Evolutionary conservation across 2,113 vertebrate genomes (phyloP).

Genomic region (Rattus norvegicus): GRCr8 NC_086039.1:18279001-18279500

Average conservation of each 20-base stretch:
- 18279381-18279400: neutral
- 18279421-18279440: slow-evolving; percentile 1
- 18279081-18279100: neutral
- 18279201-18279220: slow-evolving; percentile 9
- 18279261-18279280: slow-evolving; percentile 27
- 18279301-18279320: neutral
- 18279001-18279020: neutral
- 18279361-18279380: slow-evolving; percentile 29
- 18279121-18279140: neutral
- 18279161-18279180: neutral
- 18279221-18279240: slow-evolving; percentile 37
- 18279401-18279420: neutral
- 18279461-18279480: slow-evolving; percentile 17
- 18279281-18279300: slow-evolving; percentile 7
- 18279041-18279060: neutral
- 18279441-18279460: neutral
- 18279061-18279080: neutral
- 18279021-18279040: neutral
- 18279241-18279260: slow-evolving; percentile 50
- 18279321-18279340: neutral
- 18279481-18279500: neutral
- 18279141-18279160: neutral
- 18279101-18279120: no score
- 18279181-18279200: neutral
- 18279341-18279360: neutral